These are phyloP conservation scores for Clarias batrachus DNA, from an alignment of 2,113 vertebrate species.

Conservation along the genomic window DNA sequence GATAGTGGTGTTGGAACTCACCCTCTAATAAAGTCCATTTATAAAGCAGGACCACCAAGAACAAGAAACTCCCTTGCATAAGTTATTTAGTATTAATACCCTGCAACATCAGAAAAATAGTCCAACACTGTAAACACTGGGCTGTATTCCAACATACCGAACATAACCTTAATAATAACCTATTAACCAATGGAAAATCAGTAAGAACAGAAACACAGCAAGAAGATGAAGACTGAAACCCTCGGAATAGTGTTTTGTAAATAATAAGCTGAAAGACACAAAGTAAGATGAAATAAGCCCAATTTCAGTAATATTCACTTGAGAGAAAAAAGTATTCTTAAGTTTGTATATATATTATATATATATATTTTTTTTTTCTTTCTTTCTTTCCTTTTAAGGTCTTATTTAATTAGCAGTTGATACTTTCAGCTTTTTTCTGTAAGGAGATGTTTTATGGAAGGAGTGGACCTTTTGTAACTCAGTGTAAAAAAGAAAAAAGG, in stretches of 20 bases:
- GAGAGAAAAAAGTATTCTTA: not conserved
- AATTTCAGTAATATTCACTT: not conserved
- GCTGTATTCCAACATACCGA: not conserved
- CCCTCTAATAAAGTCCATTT: slow-evolving; percentile 62
- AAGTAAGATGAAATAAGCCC: not conserved
- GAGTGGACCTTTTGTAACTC: not conserved
- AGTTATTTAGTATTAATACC: slow-evolving; percentile 62
- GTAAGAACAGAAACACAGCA: not conserved
- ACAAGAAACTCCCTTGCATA: slow-evolving; percentile 60
- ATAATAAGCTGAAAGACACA: not conserved
- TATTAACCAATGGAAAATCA: not conserved
- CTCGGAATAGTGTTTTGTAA: not conserved
- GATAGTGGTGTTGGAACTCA: slow-evolving; percentile 60
- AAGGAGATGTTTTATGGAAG: not conserved
- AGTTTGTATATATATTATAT: too few species aligned
- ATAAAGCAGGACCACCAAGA: slow-evolving; percentile 44
- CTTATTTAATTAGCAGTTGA: not conserved
- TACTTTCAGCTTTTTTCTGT: not conserved
- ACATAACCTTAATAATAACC: not conserved
- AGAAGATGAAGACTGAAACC: not conserved
- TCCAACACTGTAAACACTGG: slow-evolving; percentile 53
- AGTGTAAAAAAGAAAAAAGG: too few species aligned
- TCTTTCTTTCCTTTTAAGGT: too few species aligned
- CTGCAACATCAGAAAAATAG: slow-evolving; percentile 47
- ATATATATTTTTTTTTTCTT: too few species aligned